These are phyloP conservation scores for Pogonus chalceus DNA, from an alignment of 1,140 invertebrate genomes.

Conservation along the genomic window DNA sequence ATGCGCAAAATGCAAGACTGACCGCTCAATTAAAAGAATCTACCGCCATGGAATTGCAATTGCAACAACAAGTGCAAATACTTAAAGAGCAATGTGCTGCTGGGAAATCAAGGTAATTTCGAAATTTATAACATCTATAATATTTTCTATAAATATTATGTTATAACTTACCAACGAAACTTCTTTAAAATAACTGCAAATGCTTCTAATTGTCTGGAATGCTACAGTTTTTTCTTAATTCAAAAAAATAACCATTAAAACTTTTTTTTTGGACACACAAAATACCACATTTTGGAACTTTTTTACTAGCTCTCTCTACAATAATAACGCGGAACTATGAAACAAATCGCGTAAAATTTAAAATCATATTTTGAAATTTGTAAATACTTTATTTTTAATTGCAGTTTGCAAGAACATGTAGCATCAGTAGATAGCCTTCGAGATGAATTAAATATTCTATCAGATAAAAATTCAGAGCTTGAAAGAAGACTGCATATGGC, in stretches of 20 bases:
- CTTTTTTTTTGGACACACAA: no score
- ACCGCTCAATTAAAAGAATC: slow-evolving; percentile 76
- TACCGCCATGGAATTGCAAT: slow-evolving; percentile 66
- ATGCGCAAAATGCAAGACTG: slow-evolving; percentile 63
- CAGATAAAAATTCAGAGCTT: slow-evolving; percentile 73
- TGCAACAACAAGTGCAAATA: slow-evolving; percentile 67
- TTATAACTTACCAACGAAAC: no score
- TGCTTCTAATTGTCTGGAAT: no score
- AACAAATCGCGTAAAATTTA: neutral
- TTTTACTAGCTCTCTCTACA: no score
- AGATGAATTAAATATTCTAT: slow-evolving; percentile 76
- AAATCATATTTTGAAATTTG: neutral
- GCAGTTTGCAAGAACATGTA: slow-evolving; percentile 64
- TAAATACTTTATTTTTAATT: no score
- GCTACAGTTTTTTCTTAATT: no score
- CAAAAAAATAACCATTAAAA: no score
- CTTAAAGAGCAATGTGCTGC: slow-evolving; percentile 75
- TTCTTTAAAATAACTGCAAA: no score
- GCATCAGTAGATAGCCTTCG: slow-evolving; percentile 78
- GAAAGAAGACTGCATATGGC: slow-evolving; percentile 66
- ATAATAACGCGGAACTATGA: neutral
- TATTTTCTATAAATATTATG: no score
- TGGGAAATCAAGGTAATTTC: slow-evolving; percentile 42
- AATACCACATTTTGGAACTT: no score
- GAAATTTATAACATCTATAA: no score